Conservation (phyloP, 2,888 invertebrate species). For the Acronicta leporina region DNA sequence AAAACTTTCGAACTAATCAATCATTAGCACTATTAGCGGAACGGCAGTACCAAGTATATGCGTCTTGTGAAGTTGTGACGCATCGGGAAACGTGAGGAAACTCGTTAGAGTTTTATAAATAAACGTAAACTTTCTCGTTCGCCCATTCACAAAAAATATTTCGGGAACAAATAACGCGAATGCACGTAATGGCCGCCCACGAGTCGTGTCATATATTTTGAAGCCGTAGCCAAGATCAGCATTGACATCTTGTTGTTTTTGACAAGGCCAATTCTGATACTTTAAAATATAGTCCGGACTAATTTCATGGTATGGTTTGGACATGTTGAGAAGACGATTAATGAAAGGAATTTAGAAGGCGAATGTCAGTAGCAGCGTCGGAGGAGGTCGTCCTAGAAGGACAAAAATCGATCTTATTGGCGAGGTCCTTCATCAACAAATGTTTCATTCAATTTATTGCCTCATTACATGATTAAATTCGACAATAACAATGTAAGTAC, state of each 20-base stretch:
- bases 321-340: too few species aligned
- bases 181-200: slow-evolving; percentile 53
- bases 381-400: too few species aligned
- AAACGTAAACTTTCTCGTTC: slow-evolving; percentile 42
- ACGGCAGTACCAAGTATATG: slow-evolving; percentile 24
- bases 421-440: too few species aligned
- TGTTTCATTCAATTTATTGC: too few species aligned
- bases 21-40: neutral
- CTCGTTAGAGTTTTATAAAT: slow-evolving; percentile 49
- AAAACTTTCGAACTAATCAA: neutral
- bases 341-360: too few species aligned
- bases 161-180: slow-evolving; percentile 39
- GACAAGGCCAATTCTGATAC: neutral
- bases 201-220: slow-evolving; percentile 22
- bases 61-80: slow-evolving; percentile 38
- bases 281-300: neutral
- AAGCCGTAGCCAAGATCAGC: slow-evolving; percentile 32
- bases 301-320: too few species aligned
- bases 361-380: too few species aligned
- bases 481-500: neutral
- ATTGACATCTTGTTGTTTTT: slow-evolving; percentile 22
- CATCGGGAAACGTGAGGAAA: slow-evolving; percentile 47
- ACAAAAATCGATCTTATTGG: too few species aligned
- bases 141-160: slow-evolving; percentile 60
- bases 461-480: neutral